Evolutionary conservation across 64 coral and sea anemone species (phyloP).

Genomic region (Acropora yongei): DNA sequence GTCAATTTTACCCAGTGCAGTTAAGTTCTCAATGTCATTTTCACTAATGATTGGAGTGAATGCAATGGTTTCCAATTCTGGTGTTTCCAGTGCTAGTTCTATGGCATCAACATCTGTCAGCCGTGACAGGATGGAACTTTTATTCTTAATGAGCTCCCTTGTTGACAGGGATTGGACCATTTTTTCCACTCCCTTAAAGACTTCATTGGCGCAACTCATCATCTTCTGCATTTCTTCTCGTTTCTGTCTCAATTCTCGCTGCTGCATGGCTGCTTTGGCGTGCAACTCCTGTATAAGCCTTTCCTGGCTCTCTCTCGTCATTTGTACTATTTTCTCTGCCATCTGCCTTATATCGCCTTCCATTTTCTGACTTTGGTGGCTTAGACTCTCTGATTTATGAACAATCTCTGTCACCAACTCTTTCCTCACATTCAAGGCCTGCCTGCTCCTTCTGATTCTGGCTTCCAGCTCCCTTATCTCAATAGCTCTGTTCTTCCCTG

Average conservation of each 20-base stretch:
- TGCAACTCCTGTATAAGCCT: constrained; percentile 51
- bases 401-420: constrained; percentile 7
- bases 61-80: constrained; percentile 39
- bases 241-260: constrained; percentile 41
- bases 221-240: constrained; percentile 21
- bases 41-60: constrained; percentile 26
- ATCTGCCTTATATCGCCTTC: constrained; percentile 47
- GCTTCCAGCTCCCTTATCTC: constrained; percentile 50
- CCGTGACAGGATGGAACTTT: constrained; percentile 37
- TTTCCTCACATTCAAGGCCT: constrained; percentile 25
- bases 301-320: constrained; percentile 38
- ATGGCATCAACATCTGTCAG: constrained; percentile 45
- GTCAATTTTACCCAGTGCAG: neutral
- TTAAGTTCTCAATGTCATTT: constrained; percentile 5
- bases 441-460: constrained; percentile 15
- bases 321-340: constrained; percentile 45
- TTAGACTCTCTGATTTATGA: constrained; percentile 3
- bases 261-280: constrained; percentile 4
- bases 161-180: constrained; percentile 33
- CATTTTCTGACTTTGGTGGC: constrained; percentile 49
- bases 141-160: constrained; percentile 22
- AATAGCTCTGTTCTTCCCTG: constrained; percentile 11
- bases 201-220: neutral
- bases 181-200: neutral
- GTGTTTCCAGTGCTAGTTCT: constrained; percentile 20